Base-by-base conservation (phyloP, 2,888 invertebrate genomes). In the Mythimna vitellina region DNA sequence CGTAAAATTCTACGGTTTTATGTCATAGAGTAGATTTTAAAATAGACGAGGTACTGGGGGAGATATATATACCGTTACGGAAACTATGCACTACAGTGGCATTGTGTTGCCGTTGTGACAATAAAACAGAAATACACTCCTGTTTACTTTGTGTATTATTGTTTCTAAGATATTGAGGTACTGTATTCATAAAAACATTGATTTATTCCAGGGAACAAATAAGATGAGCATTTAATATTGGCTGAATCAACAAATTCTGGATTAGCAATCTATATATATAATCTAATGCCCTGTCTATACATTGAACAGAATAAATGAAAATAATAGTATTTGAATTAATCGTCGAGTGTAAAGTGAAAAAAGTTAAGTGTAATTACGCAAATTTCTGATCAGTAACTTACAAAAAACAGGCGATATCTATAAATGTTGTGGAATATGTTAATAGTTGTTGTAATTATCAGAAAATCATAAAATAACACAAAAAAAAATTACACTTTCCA, bases 1-100 rank as follows among this genome's bases (percentile, higher is more conserved):
- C 86, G 89, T 90, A 88, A 89, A 92, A 90, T 85, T 87, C 86
- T 85, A 87, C 83, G 70, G 86, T 82, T 85, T 87, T 77, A 65
- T 80, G 77, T 70, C 91, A 92, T 86, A 92, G 91, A 92, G 65
- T 88, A 88, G 61, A 70, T 80, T 80, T 83, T 75, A 70, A 70
- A 76, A 83, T 69, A 87, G 83, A 82, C 67, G 62, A 73, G 74
- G 49, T 63, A 42, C 54, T 60, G 29, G 71, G 73, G 69, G 66
- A 80, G 56, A 75, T 22, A 32, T 64, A 75, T 22, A 32, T 64
- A 29, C 42, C 54, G 61, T 64, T 63, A 64, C 25, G 35, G 32
- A 25, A 69, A 60, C 63, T 65, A 69, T 58, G 56, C 35, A 32
- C 51, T 68, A 20, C 58, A 49, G 73, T 32, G 10, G 62, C 53